phyloP scores from a whole-genome alignment of 2,797 vertebrate species.

The Pitangus sulphuratus region DNA sequence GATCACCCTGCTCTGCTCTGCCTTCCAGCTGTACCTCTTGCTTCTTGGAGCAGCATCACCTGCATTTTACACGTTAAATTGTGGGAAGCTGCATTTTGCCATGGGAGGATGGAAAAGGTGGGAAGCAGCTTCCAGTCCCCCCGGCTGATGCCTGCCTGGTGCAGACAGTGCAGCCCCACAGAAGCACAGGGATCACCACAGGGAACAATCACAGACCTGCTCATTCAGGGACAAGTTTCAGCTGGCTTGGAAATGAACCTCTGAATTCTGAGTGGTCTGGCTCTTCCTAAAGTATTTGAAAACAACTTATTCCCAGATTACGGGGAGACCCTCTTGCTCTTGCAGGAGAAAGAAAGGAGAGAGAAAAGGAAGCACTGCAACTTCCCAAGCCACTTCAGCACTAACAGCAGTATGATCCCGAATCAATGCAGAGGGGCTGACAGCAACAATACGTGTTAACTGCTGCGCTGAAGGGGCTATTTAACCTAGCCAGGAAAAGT shows the following conservation, averaged over 20 bases:
- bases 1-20: not conserved
- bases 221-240: not conserved
- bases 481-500: slow-evolving; percentile 42
- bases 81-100: not conserved
- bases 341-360: not conserved
- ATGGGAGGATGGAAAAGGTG: not conserved
- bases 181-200: not conserved
- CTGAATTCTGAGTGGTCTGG: not conserved
- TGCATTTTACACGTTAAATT: not conserved
- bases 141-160: not conserved
- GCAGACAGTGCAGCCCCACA: not conserved
- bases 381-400: slow-evolving; percentile 6
- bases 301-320: not conserved
- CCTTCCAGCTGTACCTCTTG: not conserved
- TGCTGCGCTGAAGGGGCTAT: not conserved
- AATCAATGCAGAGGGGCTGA: not conserved
- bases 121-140: not conserved
- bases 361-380: not conserved
- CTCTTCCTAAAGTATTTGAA: slow-evolving; percentile 1
- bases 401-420: not conserved
- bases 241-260: not conserved
- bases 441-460: not conserved
- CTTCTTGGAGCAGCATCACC: not conserved
- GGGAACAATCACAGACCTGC: not conserved
- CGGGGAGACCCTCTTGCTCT: not conserved